Base-by-base conservation (phyloP, 2,797 vertebrate genomes). In the Amblyopsis hoosieri region DNA sequence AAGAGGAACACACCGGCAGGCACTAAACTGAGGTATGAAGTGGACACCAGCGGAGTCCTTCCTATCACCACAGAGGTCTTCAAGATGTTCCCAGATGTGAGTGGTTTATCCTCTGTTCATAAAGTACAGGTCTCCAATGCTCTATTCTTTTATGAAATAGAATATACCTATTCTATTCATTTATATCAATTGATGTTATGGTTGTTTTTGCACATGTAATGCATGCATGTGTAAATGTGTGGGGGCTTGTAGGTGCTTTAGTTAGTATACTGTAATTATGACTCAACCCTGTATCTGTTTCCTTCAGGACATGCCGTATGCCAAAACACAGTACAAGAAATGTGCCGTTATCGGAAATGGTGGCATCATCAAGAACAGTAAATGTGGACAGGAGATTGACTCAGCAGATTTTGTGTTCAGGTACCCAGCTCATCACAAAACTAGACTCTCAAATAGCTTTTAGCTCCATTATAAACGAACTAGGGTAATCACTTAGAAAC, bases 291-390 rank as follows among this genome's bases (percentile, higher is more conserved):
- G 45, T 60, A 6, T 77, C 1, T 66, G 33, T 60, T 8, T 77
- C 57, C 80, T 76, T 42, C 75, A 99, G 98, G 97, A 99, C 62
- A 99, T 99, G 97, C 98, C 97, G 0, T 99, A 95, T 85, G 94
- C 94, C 62, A 96, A 96, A 69, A 97, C 96, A 10, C 97, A 99
- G 91, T 99, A 96, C 78, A 98, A 97, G 92, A 98, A 94, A 73
- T 99, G 98, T 58, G 97, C 97, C 0, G 98, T 99, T 46, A 94
- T 99, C 64, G 98, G 98, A 81, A 99, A 99, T 0, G 98, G 98
- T n/a, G 98, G 98, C 47, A 99, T 99, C 79, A 92, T 99, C 72
- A 99, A 98, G 88, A 95, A 96, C 92, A 98, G 95, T 90, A 93
- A 93, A 79, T 99, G 98, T 45, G 98, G 98, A 65, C 94, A 92